These are phyloP conservation scores for Crocidura indochinensis DNA, from an alignment of 2,797 vertebrate species.

Conservation along the genomic window DNA sequence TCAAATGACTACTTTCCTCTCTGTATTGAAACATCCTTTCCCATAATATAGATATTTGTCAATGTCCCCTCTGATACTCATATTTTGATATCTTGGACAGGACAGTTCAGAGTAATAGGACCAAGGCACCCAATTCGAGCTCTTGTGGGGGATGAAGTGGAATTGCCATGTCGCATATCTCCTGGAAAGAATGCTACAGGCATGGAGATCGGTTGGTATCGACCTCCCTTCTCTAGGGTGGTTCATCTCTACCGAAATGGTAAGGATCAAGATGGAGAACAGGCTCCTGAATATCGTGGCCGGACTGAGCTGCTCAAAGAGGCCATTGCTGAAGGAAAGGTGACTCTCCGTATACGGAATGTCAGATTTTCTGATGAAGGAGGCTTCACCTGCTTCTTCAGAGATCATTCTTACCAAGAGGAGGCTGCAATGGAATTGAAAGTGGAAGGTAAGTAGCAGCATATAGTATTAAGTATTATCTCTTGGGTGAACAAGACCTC, in stretches of 20 bases:
- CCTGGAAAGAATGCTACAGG: conserved; percentile 78
- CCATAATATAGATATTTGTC: background rate
- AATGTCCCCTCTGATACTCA: background rate
- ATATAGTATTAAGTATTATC: background rate
- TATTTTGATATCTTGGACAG: conserved; percentile 72
- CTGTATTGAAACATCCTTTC: background rate
- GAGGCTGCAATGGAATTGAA: conserved; percentile 80
- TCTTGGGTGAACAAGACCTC: background rate
- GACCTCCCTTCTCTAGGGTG: conserved; percentile 73
- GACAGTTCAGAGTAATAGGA: conserved; percentile 82
- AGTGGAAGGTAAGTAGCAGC: conserved; percentile 81
- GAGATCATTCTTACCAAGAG: conserved; percentile 81
- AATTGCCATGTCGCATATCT: conserved; percentile 80
- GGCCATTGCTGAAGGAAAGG: conserved; percentile 75
- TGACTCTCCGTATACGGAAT: conserved; percentile 75
- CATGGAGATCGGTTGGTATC: conserved; percentile 87
- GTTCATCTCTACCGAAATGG: conserved; percentile 85
- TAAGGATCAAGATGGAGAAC: conserved; percentile 77
- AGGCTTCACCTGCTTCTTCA: conserved; percentile 83
- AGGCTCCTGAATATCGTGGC: conserved; percentile 81
- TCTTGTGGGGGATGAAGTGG: conserved; percentile 78
- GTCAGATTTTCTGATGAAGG: conserved; percentile 83
- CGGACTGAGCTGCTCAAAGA: conserved; percentile 84
- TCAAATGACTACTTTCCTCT: background rate
- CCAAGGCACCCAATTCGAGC: conserved; percentile 72